A percentile compares a stretch with the other conserved stretches of the same genome.
Conservation (phyloP, 1,140 invertebrate species). For the Ericerus pela region DNA sequence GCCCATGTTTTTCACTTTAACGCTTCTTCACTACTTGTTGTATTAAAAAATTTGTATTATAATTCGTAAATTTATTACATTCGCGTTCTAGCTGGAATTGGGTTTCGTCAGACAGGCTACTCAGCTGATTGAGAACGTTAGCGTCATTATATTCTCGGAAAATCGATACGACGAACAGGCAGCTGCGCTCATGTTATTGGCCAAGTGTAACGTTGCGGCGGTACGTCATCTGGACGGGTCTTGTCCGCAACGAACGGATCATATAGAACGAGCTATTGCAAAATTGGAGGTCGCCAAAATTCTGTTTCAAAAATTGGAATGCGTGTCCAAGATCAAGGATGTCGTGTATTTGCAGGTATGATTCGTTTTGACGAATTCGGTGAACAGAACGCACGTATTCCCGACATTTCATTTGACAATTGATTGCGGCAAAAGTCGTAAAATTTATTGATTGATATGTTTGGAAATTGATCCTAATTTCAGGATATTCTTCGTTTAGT, state of each 20-base stretch:
- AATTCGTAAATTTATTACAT: neutral
- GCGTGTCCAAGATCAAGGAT: neutral
- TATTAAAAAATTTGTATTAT: neutral
- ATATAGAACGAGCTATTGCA: neutral
- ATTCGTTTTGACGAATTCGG: no score
- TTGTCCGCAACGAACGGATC: neutral
- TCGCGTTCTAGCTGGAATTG: neutral
- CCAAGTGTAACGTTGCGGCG: neutral
- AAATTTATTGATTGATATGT: no score
- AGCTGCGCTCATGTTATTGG: neutral
- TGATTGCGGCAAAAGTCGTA: no score
- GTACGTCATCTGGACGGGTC: neutral
- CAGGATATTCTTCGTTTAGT: no score
- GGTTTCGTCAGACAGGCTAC: neutral
- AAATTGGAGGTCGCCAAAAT: neutral
- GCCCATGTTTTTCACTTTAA: no score
- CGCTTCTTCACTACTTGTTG: no score
- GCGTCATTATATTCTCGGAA: conserved; percentile 4
- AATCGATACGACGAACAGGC: neutral
- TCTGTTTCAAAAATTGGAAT: neutral
- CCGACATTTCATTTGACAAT: no score
- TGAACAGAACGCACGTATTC: no score
- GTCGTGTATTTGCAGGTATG: conserved; percentile 1
- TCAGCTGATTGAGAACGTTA: neutral
- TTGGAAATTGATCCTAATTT: no score